A percentile compares a stretch with the other conserved stretches of the same genome.
Conservation (phyloP, 2,888 invertebrate species). For the Creontiades dilutus region DNA sequence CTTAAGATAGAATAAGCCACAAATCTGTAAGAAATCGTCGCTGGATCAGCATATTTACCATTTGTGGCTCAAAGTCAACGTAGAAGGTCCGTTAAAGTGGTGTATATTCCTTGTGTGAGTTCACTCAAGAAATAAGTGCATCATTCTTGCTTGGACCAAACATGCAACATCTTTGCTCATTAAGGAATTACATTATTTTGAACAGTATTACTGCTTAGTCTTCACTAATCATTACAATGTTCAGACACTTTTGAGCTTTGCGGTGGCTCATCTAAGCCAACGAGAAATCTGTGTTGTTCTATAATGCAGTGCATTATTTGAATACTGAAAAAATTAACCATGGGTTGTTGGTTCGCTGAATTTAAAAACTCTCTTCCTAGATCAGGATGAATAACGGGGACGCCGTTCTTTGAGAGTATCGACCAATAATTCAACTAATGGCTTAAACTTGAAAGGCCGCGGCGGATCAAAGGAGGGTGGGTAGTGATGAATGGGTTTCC, state of each 20-base stretch:
- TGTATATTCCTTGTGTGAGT: no score
- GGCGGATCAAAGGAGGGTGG: not conserved
- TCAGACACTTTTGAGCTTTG: no score
- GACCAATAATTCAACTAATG: slow-evolving; percentile 19
- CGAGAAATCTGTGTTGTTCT: not conserved
- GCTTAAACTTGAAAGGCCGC: not conserved
- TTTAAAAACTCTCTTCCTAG: not conserved
- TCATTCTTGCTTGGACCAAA: no score
- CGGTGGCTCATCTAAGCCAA: no score
- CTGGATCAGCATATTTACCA: no score
- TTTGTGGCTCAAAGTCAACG: no score
- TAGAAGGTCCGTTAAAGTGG: no score
- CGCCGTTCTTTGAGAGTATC: not conserved
- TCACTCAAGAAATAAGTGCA: no score
- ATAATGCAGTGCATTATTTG: not conserved
- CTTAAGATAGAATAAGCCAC: no score
- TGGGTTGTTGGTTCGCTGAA: not conserved
- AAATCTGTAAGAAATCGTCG: no score
- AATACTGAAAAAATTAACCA: not conserved
- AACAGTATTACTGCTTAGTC: not conserved
- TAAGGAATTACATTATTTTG: not conserved
- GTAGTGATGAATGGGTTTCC: slow-evolving; percentile 15
- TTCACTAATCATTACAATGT: not conserved
- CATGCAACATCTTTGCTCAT: no score
- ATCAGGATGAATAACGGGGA: slow-evolving; percentile 9